Percentiles rank a stretch among this genome's conserved stretches.
These are phyloP conservation scores for Chironomus tepperi DNA, from an alignment of 1,140 invertebrate species.

Conservation along the genomic window DNA sequence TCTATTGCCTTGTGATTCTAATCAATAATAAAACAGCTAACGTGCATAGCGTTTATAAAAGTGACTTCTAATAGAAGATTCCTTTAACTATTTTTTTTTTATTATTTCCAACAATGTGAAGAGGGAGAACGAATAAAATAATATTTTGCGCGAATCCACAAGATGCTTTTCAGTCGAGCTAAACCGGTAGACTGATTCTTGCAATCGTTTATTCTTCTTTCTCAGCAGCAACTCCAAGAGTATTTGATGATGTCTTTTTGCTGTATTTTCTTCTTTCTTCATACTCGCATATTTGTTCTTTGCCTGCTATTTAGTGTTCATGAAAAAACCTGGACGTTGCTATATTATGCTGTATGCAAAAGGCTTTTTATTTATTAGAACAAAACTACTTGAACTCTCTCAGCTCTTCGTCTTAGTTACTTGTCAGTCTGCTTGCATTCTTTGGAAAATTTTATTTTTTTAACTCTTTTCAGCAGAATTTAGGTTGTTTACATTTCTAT, in stretches of 20 bases:
- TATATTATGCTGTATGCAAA: too few species aligned
- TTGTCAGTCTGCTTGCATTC: too few species aligned
- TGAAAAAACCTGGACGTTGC: too few species aligned
- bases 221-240: background rate
- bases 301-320: background rate
- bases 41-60: background rate
- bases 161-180: background rate
- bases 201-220: background rate
- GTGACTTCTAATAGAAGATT: background rate
- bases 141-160: background rate
- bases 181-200: constrained; percentile 17
- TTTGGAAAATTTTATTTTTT: too few species aligned
- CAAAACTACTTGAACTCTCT: too few species aligned
- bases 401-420: too few species aligned
- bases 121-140: too few species aligned
- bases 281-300: background rate
- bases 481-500: too few species aligned
- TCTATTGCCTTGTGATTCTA: constrained; percentile 7
- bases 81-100: background rate
- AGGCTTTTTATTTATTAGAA: too few species aligned
- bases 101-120: background rate
- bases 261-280: background rate
- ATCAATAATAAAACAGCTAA: background rate
- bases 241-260: constrained; percentile 17
- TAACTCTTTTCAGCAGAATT: too few species aligned